Base-by-base conservation (phyloP, 2,113 vertebrate genomes). In the Sturnus vulgaris region DNA sequence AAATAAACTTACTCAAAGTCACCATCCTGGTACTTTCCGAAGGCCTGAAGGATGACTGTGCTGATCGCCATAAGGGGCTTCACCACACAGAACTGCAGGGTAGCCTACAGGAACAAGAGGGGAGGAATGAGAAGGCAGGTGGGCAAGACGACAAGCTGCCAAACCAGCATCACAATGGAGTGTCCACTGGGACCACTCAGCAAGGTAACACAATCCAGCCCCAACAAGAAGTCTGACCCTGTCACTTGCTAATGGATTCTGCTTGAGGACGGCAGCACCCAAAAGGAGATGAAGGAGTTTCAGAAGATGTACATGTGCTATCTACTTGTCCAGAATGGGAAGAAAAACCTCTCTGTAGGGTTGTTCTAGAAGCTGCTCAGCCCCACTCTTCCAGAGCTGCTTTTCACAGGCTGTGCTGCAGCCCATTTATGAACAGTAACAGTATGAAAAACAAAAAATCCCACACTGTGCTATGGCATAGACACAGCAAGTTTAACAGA, bases 1-100 rank as follows among this genome's bases (percentile, higher is more conserved):
- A 82, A 65, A 85, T 12, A 55, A 71, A 97, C 98, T 95, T 98
- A 99, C 99, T 99, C 99, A 76, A 99, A 99, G 97, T 99, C 99
- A 72, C 99, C 99, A n/a, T 99, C 99, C 96, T 96, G 98, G 98
- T 99, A 99, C 96, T 99, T 99, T 91, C 98, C 98, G 0, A 99
- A 99, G 91, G 99, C 99, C 96, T 99, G 99, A 68, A 99, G 98
- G 94, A 99, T 97, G 93, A 99, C 99, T 0, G 99, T 99, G 96
- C 98, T 98, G 91, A 99, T 96, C 0, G 99, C 99, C 99, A 99
- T 99, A 94, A 99, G 98, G 1, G 99, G 99, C 94, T 99, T 99
- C 91, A 99, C 99, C 93, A 99, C 99, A 28, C 99, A 99, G 97
- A 99, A 99, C 98, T 99, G 99, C 81, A 99, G 97, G 24, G 99